phyloP scores from a whole-genome alignment of 2,797 vertebrate species.

The Gadopsis bispinosus region DNA sequence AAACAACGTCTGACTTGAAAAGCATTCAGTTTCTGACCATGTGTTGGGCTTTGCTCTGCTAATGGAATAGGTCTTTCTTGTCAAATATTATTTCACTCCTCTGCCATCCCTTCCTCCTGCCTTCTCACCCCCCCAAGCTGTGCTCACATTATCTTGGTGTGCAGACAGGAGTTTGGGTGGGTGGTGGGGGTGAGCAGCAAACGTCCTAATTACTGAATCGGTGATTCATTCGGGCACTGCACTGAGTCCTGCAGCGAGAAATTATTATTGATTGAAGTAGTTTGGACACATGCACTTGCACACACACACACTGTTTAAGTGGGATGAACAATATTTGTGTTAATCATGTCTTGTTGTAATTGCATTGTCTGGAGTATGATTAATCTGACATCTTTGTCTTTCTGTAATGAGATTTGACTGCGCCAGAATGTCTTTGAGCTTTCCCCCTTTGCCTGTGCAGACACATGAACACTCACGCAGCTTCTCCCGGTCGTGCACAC shows the following conservation, averaged over 20 bases:
- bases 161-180: slow-evolving; percentile 68
- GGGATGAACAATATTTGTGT: slow-evolving; percentile 78
- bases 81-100: slow-evolving; percentile 43
- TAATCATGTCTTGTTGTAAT: slow-evolving; percentile 84
- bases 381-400: slow-evolving; percentile 84
- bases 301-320: slow-evolving; percentile 63
- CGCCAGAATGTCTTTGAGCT: slow-evolving; percentile 71
- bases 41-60: slow-evolving; percentile 51
- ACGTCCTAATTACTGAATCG: slow-evolving; percentile 78
- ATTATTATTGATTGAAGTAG: slow-evolving; percentile 82
- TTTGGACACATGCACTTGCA: slow-evolving; percentile 69
- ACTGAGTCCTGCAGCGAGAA: slow-evolving; percentile 71
- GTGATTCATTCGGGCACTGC: slow-evolving; percentile 76
- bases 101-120: background rate
- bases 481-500: slow-evolving; percentile 14
- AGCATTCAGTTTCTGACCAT: slow-evolving; percentile 54
- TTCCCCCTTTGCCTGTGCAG: slow-evolving; percentile 45
- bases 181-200: slow-evolving; percentile 60
- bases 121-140: slow-evolving; percentile 46
- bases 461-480: slow-evolving; percentile 39
- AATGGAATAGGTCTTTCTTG: slow-evolving; percentile 65
- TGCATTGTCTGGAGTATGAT: slow-evolving; percentile 81
- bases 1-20: slow-evolving; percentile 65
- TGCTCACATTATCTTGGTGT: slow-evolving; percentile 71
- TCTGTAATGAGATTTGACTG: slow-evolving; percentile 83